phyloP scores from a whole-genome alignment of 1,140 invertebrate species.

The Sitophilus oryzae region DNA sequence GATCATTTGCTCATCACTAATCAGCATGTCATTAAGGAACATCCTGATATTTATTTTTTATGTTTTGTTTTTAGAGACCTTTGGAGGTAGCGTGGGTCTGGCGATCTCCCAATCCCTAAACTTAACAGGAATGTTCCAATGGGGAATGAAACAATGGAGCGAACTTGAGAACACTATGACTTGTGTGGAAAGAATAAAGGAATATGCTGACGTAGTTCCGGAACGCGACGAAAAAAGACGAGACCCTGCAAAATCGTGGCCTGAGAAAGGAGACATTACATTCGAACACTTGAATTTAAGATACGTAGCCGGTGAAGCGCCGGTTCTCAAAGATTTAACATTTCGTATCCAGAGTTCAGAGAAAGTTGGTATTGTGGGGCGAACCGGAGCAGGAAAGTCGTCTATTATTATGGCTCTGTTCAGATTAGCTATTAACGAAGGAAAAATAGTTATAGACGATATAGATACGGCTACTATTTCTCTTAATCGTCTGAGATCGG shows the following conservation, averaged over 20 bases:
- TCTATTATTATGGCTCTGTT: slow-evolving; percentile 70
- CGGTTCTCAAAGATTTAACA: slow-evolving; percentile 58
- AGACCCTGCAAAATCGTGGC: slow-evolving; percentile 47
- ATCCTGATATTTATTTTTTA: too few species aligned
- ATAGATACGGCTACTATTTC: slow-evolving; percentile 57
- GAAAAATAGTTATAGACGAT: slow-evolving; percentile 68
- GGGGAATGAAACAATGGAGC: slow-evolving; percentile 66
- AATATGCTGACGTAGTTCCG: too few species aligned
- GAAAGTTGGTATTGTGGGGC: slow-evolving; percentile 48
- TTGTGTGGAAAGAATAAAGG: too few species aligned
- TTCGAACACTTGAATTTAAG: slow-evolving; percentile 60
- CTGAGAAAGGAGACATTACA: slow-evolving; percentile 23
- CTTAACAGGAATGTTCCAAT: slow-evolving; percentile 62
- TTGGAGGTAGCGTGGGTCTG: slow-evolving; percentile 51
- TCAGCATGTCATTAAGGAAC: too few species aligned
- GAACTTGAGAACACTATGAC: too few species aligned
- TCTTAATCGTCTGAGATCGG: slow-evolving; percentile 61
- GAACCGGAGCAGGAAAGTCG: slow-evolving; percentile 62
- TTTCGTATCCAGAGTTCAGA: slow-evolving; percentile 57
- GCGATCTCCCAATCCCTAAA: slow-evolving; percentile 51
- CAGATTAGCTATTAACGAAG: slow-evolving; percentile 61
- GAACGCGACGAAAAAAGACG: slow-evolving; percentile 28
- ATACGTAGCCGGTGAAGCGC: slow-evolving; percentile 54
- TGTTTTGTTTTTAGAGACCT: slow-evolving; percentile 44
- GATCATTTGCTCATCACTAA: too few species aligned